Conservation (phyloP, 2,113 vertebrate genomes). For the Alligator sinensis region DNA sequence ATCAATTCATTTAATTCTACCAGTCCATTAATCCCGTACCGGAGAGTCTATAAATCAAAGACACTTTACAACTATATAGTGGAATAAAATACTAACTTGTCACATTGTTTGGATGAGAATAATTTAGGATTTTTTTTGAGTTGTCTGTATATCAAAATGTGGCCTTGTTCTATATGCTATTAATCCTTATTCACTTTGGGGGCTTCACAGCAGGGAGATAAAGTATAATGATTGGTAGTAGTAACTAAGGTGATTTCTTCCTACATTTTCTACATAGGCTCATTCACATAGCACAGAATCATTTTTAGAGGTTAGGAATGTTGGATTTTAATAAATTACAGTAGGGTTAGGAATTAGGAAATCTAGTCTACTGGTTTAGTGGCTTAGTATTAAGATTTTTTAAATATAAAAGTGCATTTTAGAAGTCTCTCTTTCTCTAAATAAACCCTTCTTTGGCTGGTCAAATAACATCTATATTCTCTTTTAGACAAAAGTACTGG, state of each 20-base stretch:
- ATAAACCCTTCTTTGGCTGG: too few relatives aligned
- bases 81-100: background rate
- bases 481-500: too few relatives aligned
- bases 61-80: background rate
- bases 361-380: background rate
- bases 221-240: background rate
- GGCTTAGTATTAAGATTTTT: background rate
- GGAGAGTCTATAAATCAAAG: background rate
- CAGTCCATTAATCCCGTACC: background rate
- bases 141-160: background rate
- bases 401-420: too few relatives aligned
- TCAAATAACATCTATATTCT: too few relatives aligned
- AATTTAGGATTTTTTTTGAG: background rate
- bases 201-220: background rate
- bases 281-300: background rate
- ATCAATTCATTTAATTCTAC: slow-evolving; percentile 15
- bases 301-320: background rate
- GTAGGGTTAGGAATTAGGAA: background rate
- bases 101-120: background rate
- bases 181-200: background rate
- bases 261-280: background rate
- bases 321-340: background rate
- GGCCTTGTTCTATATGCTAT: background rate
- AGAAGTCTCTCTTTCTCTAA: too few relatives aligned
- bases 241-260: background rate